Percentiles rank a stretch among this genome's conserved stretches.
phyloP scores from a whole-genome alignment of 2,888 invertebrate genomes.

The Conchocele bisecta region DNA sequence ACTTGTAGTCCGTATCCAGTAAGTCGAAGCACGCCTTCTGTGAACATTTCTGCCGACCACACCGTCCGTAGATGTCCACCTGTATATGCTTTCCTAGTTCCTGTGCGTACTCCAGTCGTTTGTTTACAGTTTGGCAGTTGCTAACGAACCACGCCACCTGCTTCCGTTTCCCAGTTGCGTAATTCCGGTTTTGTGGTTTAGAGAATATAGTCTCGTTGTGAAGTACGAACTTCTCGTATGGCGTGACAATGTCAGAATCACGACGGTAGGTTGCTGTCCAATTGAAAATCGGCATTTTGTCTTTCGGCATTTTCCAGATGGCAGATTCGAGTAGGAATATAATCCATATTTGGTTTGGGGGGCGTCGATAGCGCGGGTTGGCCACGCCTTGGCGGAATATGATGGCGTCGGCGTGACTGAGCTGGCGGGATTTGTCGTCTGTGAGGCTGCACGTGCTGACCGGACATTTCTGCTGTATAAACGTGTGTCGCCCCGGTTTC shows the following conservation, averaged over 20 bases:
- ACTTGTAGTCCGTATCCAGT: constrained; percentile 96
- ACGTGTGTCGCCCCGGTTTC: constrained; percentile 86
- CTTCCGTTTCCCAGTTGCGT: constrained; percentile 92
- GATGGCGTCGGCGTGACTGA: constrained; percentile 91
- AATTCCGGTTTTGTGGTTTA: constrained; percentile 64
- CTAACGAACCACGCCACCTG: constrained; percentile 99
- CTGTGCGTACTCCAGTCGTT: constrained; percentile 93
- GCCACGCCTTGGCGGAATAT: constrained; percentile 85
- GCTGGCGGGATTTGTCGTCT: constrained; percentile 89
- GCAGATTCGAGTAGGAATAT: constrained; percentile 96
- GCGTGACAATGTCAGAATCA: constrained; percentile 97
- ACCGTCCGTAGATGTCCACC: constrained; percentile 80
- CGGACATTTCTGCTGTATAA: constrained; percentile 90
- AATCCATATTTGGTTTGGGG: constrained; percentile 88
- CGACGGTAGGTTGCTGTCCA: constrained; percentile 98
- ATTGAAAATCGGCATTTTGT: too few relatives aligned
- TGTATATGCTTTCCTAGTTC: constrained; percentile 92
- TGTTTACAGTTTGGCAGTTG: constrained; percentile 96
- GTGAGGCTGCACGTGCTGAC: constrained; percentile 93
- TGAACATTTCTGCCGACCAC: constrained; percentile 83
- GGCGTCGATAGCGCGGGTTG: constrained; percentile 69
- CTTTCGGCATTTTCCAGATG: too few relatives aligned
- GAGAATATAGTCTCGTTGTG: constrained; percentile 89
- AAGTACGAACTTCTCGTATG: constrained; percentile 97
- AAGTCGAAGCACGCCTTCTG: constrained; percentile 91